phyloP scores from a whole-genome alignment of 2,888 invertebrate species.

The Macrophya alboannulata region DNA sequence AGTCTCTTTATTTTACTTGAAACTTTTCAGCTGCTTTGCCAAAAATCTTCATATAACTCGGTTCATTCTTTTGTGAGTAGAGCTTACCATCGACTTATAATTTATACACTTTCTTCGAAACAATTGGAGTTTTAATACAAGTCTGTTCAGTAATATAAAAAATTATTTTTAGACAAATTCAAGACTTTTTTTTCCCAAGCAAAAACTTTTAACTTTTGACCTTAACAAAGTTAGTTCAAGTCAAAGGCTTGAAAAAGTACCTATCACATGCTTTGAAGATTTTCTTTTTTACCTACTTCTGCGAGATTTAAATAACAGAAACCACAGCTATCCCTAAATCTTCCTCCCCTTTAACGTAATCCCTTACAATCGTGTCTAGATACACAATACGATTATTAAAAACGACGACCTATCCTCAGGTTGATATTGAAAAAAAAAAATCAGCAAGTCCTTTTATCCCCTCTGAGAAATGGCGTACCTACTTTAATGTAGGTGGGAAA shows the following conservation, averaged over 20 bases:
- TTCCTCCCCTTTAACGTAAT: background rate
- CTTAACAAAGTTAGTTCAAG: background rate
- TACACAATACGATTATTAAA: background rate
- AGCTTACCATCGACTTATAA: background rate
- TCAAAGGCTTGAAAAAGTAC: background rate
- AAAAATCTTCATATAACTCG: background rate
- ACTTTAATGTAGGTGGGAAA: constrained; percentile 12
- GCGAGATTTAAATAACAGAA: background rate
- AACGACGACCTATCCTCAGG: background rate
- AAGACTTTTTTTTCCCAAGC: background rate
- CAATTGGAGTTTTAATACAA: background rate
- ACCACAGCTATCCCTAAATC: background rate
- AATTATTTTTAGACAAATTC: background rate
- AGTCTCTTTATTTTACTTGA: background rate
- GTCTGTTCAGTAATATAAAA: background rate
- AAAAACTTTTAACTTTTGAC: background rate
- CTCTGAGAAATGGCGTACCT: background rate
- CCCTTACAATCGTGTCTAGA: background rate
- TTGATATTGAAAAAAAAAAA: background rate
- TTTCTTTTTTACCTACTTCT: background rate
- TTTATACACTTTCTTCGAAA: background rate
- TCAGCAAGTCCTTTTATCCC: background rate
- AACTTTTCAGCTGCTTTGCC: constrained; percentile 2
- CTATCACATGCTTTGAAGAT: background rate
- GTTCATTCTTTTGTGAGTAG: background rate